phyloP scores from a whole-genome alignment of 1,140 invertebrate genomes.

The Euborellia annulipes region DNA sequence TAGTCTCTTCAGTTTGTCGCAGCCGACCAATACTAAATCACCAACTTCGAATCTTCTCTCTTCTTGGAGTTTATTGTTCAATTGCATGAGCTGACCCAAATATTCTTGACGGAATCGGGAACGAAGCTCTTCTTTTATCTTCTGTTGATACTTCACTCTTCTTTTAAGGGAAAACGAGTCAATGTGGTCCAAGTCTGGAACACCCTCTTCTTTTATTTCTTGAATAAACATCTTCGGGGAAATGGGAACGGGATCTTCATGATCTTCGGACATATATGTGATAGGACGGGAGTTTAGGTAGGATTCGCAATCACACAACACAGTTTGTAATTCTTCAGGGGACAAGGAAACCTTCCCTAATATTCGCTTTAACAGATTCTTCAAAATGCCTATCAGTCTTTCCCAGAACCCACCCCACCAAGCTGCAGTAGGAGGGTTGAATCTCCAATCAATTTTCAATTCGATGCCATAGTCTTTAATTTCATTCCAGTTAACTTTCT shows the following conservation, averaged over 20 bases:
- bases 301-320: constrained; percentile 21
- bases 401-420: constrained; percentile 30
- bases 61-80: no score
- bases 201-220: no score
- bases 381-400: constrained; percentile 23
- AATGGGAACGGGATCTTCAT: constrained; percentile 9
- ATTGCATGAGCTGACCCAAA: no score
- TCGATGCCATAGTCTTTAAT: no score
- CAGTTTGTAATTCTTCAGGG: constrained; percentile 21
- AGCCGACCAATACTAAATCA: no score
- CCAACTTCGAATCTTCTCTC: no score
- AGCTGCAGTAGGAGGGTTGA: constrained; percentile 22
- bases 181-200: no score
- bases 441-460: constrained; percentile 24
- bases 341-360: constrained; percentile 17
- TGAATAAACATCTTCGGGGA: constrained; percentile 18
- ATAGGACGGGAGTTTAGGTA: constrained; percentile 23
- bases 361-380: constrained; percentile 18
- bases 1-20: no score
- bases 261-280: constrained; percentile 20
- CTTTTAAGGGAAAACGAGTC: no score
- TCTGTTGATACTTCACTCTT: no score
- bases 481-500: constrained; percentile 10
- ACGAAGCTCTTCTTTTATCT: no score
- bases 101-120: no score